Evolutionary conservation across 2,113 vertebrate species (phyloP).

Genomic region (Entelurus aequoreus): DNA sequence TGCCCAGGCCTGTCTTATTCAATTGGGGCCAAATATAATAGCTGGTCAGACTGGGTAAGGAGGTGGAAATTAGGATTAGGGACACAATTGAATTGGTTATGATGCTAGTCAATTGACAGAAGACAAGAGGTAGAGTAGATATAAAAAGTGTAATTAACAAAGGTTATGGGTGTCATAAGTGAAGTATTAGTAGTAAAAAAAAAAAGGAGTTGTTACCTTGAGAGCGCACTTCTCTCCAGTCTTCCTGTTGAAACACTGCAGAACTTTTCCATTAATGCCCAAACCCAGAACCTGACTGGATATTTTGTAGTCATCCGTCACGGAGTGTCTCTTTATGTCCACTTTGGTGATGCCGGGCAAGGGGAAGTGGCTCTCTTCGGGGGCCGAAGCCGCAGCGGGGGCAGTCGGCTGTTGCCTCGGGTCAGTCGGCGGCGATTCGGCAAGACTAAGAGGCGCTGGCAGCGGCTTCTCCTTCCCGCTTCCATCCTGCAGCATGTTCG

Average conservation of each 20-base stretch:
- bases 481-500: constrained; percentile 72
- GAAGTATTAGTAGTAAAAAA: neutral
- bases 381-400: constrained; percentile 1
- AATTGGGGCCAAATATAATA: too few relatives aligned
- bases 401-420: neutral
- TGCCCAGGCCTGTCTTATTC: too few relatives aligned
- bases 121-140: neutral
- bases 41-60: too few relatives aligned
- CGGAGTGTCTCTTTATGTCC: constrained; percentile 90
- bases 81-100: too few relatives aligned
- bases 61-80: too few relatives aligned
- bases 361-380: constrained; percentile 50
- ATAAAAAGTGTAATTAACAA: neutral
- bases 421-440: constrained; percentile 16
- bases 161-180: constrained; percentile 8
- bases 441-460: constrained; percentile 29
- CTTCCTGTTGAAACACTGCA: constrained; percentile 86
- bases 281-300: constrained; percentile 91
- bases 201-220: constrained; percentile 74
- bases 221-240: constrained; percentile 91
- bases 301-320: constrained; percentile 94
- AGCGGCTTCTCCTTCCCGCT: constrained; percentile 48
- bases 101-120: too few relatives aligned
- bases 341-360: constrained; percentile 69
- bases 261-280: constrained; percentile 95